Evolutionary conservation across 2,888 invertebrate genomes (phyloP), one percentile per base, ranked within the genome.

Genomic region (Merodon equestris): DNA sequence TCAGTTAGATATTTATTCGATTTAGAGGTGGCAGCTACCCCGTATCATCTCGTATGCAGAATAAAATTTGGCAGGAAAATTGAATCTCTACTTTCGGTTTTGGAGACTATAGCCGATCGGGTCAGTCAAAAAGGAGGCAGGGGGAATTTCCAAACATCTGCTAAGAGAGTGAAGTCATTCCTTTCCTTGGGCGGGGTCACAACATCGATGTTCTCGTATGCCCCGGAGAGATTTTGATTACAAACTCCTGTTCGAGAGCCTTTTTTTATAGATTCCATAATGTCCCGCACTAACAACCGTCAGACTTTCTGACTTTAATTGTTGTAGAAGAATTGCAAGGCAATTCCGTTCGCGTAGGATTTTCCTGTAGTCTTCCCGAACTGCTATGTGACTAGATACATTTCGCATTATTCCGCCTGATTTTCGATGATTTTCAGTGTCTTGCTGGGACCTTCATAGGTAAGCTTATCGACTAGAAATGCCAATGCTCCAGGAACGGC

Each of bases 221-320:
- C 97, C 89, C 97, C 97, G 0, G 96, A 92, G 79, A 97, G 90
- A 85, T 93, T 94, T 83, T 94, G 94, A 87, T 96, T 2, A 87
- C 87, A 53, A 96, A 89, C 85, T 96, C 96, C 85, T 95, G 95
- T 84, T 96, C 93, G 27, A 96, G 87, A 0, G 96, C 96, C 83
- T 95, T 93, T 84, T 96, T 96, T 87, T 96, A 97, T 15, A 99
- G 90, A 89, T 98, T 98, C 98, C 98, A 98, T 54, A 99, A 90
- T 0, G 97, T 97, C 10, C 98, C 98, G 86, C 98, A 98, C 97
- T 97, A 4, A 97, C 98, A 27, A 98, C 96, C 0, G 97, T 97
- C 82, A 98, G 90, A 88, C 97, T 97, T 9, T 98, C 95, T 7
- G 97, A 97, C 86, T 97, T 95, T 17, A 98, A 90, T 87, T 98